Evolutionary conservation across 2,113 vertebrate genomes (phyloP), one percentile per base, ranked within the genome.

Genomic region (Boleophthalmus pectinirostris): DNA sequence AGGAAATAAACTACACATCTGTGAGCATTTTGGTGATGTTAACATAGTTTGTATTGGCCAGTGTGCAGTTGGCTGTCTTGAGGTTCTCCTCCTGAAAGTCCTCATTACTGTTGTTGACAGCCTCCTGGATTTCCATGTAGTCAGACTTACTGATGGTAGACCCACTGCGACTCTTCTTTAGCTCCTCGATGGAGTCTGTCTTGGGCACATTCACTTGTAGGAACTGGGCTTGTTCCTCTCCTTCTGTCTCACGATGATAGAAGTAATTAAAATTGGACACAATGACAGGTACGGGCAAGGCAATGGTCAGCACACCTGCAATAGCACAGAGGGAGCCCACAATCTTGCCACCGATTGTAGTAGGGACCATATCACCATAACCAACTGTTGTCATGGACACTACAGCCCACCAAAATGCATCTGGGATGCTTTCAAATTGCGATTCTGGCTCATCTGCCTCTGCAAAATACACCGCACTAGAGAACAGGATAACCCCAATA

Each of bases 231-330:
- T 99, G 97, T 67, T 99, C 98, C 88, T 99, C 98, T 56, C 97
- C 97, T 91, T 99, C 98, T 0, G 98, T 99, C 94, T 99, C 98
- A 68, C 98, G 96, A 89, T 99, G 97, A 88, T 98, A 99, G 94
- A 99, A 99, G 94, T 99, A 99, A 90, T 99, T 99, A 92, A 99
- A 99, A 92, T 99, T 99, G 90, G 98, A 99, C 75, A 99, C 98
- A 70, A 99, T 99, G 90, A 99, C 98, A 35, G 98, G 98, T 87
- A 99, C 98, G 0, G 98, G 98, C 93, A 99, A 93, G 90, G 98
- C 98, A 86, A 99, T 99, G 84, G 98, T 99, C 92, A 99, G 89
- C 65, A 99, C 98, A 45, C 98, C 98, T 23, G 98, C 98, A 38
- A 99, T 99, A 80, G 98, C 98, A 82, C 98, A 99, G 35, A 99